A percentile compares a stretch with the other conserved stretches of the same genome.
phyloP scores from a whole-genome alignment of 1,140 invertebrate genomes.

The Linepithema humile region DNA sequence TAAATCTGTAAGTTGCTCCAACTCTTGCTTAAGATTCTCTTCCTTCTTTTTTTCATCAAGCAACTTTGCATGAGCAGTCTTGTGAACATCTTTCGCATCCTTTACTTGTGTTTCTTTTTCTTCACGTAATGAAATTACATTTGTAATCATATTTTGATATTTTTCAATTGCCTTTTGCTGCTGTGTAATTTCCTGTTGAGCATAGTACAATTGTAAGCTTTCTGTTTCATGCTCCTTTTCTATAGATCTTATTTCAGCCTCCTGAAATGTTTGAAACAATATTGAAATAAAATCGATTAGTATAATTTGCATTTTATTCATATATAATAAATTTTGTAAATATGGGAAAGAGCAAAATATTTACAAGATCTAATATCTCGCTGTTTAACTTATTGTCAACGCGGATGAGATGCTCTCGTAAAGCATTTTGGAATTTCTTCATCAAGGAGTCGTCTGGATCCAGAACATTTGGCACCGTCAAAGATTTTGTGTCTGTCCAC shows the following conservation, averaged over 20 bases:
- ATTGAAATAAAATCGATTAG: slow-evolving; percentile 15
- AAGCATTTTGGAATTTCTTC: slow-evolving; percentile 86
- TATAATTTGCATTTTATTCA: slow-evolving; percentile 6
- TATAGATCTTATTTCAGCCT: slow-evolving; percentile 78
- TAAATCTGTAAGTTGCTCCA: slow-evolving; percentile 80
- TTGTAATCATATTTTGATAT: slow-evolving; percentile 81
- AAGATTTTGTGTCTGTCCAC: slow-evolving; percentile 9
- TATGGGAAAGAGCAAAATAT: slow-evolving; percentile 32
- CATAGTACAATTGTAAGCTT: slow-evolving; percentile 81
- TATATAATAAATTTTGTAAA: slow-evolving; percentile 39
- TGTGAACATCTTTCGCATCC: slow-evolving; percentile 78
- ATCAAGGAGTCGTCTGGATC: slow-evolving; percentile 88
- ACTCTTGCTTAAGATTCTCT: slow-evolving; percentile 78
- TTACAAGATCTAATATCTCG: slow-evolving; percentile 86
- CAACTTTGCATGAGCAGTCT: slow-evolving; percentile 76
- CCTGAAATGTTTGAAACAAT: slow-evolving; percentile 65
- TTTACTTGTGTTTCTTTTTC: slow-evolving; percentile 76
- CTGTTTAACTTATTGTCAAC: slow-evolving; percentile 85
- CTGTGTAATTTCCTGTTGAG: slow-evolving; percentile 83
- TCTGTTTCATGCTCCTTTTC: slow-evolving; percentile 82
- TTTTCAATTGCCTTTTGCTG: slow-evolving; percentile 84
- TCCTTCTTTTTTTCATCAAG: slow-evolving; percentile 78
- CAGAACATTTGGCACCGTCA: slow-evolving; percentile 77
- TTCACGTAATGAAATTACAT: slow-evolving; percentile 80
- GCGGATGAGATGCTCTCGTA: slow-evolving; percentile 85